phyloP scores from a whole-genome alignment of 2,113 vertebrate genomes.

The Cacatua alba region DNA sequence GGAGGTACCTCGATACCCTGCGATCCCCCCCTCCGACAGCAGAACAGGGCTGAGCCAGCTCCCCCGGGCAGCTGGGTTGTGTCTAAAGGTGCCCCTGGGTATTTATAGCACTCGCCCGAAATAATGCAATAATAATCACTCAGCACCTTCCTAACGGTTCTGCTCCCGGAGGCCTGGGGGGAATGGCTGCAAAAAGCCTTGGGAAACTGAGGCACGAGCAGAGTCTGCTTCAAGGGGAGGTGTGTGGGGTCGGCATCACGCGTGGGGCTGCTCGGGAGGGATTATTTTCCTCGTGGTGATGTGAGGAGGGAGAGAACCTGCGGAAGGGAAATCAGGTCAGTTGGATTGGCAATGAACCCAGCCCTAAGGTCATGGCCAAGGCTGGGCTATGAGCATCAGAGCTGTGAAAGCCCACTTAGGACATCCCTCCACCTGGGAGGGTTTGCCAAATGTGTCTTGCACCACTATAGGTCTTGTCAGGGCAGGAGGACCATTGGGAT shows the following conservation, averaged over 20 bases:
- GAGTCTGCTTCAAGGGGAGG: not conserved
- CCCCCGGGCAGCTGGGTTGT: slow-evolving; percentile 43
- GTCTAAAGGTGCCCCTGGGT: slow-evolving; percentile 64
- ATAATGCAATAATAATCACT: slow-evolving; percentile 64
- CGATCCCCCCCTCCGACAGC: fast-evolving
- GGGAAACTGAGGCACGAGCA: slow-evolving; percentile 56
- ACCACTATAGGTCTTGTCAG: fast-evolving
- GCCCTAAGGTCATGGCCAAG: not conserved
- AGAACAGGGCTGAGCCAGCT: not conserved
- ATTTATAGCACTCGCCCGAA: slow-evolving; percentile 59
- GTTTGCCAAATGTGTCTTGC: fast-evolving
- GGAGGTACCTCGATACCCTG: not conserved
- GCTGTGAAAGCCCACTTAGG: not conserved
- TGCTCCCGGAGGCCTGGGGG: not conserved
- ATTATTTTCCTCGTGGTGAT: not conserved
- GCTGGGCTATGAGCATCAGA: fast-evolving
- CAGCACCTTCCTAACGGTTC: slow-evolving; percentile 47
- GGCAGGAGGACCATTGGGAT: fast-evolving
- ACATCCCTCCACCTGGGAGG: not conserved
- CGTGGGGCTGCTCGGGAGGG: not conserved
- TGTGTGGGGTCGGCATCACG: not conserved
- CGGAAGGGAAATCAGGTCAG: not conserved
- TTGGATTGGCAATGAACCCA: not conserved
- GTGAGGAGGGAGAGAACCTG: not conserved
- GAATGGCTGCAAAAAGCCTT: not conserved